Conservation (phyloP, 2,113 vertebrate species). For the Eulemur rufifrons region DNA sequence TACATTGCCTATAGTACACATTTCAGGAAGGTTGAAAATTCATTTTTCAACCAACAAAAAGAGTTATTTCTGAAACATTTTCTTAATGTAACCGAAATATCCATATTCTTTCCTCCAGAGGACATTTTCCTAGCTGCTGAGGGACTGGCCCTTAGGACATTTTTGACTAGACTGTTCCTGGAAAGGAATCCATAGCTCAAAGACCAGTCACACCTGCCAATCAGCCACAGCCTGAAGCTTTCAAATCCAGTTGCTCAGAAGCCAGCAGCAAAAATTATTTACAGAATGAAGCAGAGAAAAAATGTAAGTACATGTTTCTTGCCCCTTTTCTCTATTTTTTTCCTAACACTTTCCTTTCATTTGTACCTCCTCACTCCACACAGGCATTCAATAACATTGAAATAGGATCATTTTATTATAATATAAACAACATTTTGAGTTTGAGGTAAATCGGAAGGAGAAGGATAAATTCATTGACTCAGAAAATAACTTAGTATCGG, state of each 20-base stretch:
- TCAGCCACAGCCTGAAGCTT: not conserved
- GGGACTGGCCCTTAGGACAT: not conserved
- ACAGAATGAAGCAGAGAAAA: not conserved
- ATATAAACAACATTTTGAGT: not conserved
- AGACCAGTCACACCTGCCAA: conserved; percentile 16
- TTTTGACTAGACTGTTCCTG: not conserved
- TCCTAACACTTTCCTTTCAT: not conserved
- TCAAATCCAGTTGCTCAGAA: conserved; percentile 34
- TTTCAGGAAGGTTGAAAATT: not conserved
- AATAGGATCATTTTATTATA: not conserved
- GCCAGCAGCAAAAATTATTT: not conserved
- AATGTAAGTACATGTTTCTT: not conserved
- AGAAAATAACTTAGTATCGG: not conserved
- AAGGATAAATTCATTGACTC: conserved; percentile 6
- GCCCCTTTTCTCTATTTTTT: not conserved
- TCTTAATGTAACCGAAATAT: not conserved
- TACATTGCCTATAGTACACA: not conserved
- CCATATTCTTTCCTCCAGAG: not conserved
- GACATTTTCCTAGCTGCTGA: conserved; percentile 29
- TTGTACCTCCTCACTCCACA: not conserved
- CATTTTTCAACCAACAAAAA: not conserved
- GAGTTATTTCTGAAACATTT: not conserved
- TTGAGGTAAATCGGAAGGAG: not conserved
- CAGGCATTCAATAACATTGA: not conserved
- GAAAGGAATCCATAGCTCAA: not conserved